These are phyloP conservation scores for Parasteatoda lunata DNA, from an alignment of 2,888 invertebrate genomes.

Conservation along the genomic window DNA sequence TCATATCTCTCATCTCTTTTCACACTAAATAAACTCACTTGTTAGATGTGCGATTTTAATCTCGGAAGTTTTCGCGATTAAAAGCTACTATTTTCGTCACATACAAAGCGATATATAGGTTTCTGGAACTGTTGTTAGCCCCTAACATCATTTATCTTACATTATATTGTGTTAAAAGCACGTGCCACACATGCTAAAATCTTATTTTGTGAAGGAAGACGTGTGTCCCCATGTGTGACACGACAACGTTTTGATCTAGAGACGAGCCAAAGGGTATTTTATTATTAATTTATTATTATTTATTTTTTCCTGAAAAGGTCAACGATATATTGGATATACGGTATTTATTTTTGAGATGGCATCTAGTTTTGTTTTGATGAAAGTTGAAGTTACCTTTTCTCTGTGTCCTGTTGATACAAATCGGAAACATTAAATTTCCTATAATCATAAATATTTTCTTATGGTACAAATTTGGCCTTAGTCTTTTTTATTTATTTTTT, in stretches of 20 bases:
- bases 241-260: background rate
- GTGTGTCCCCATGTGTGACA: constrained; percentile 23
- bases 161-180: constrained; percentile 5
- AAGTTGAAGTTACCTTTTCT: too few relatives aligned
- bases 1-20: too few relatives aligned
- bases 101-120: constrained; percentile 23
- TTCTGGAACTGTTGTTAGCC: constrained; percentile 26
- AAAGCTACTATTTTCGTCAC: background rate
- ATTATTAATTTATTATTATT: background rate
- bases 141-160: constrained; percentile 15
- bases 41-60: too few relatives aligned
- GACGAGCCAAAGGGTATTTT: background rate
- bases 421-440: too few relatives aligned
- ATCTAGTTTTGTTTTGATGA: too few relatives aligned
- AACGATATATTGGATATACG: constrained; percentile 15
- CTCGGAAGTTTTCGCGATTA: too few relatives aligned
- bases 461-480: too few relatives aligned
- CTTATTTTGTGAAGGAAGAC: background rate
- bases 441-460: too few relatives aligned
- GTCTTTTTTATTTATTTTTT: too few relatives aligned
- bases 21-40: too few relatives aligned
- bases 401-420: too few relatives aligned
- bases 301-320: constrained; percentile 6
- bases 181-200: constrained; percentile 13
- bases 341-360: background rate